Evolutionary conservation across 2,113 vertebrate genomes (phyloP).

Genomic region (Aegithalos caudatus): DNA sequence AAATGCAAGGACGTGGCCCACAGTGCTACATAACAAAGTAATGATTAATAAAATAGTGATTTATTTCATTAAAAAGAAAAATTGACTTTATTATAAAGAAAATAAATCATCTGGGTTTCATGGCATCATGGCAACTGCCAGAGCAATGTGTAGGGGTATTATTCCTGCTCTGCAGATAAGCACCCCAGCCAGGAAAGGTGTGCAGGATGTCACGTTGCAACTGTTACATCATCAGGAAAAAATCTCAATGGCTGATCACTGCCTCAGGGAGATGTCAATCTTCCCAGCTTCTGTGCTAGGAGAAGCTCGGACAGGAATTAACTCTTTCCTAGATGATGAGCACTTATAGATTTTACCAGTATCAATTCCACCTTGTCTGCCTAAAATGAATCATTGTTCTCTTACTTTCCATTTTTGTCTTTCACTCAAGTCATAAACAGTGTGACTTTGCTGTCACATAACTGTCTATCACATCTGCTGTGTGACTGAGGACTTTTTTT

Average conservation of each 20-base stretch:
- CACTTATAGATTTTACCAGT: neutral
- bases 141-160: neutral
- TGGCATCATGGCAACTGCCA: neutral
- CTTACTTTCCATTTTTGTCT: neutral
- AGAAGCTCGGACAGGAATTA: neutral
- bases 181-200: neutral
- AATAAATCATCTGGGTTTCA: neutral
- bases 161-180: neutral
- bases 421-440: neutral
- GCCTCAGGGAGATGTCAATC: constrained; percentile 34
- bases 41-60: neutral
- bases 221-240: constrained; percentile 52
- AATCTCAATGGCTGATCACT: constrained; percentile 38
- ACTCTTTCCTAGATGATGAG: constrained; percentile 18
- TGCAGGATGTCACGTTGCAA: constrained; percentile 51
- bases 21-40: neutral
- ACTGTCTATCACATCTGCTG: neutral
- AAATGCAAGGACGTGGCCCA: neutral
- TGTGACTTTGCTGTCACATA: neutral
- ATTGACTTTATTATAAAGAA: neutral
- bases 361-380: neutral
- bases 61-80: neutral
- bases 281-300: neutral
- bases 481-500: neutral
- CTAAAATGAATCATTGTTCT: neutral